phyloP scores from a whole-genome alignment of 2,113 vertebrate species.

The Hypanus sabinus region DNA sequence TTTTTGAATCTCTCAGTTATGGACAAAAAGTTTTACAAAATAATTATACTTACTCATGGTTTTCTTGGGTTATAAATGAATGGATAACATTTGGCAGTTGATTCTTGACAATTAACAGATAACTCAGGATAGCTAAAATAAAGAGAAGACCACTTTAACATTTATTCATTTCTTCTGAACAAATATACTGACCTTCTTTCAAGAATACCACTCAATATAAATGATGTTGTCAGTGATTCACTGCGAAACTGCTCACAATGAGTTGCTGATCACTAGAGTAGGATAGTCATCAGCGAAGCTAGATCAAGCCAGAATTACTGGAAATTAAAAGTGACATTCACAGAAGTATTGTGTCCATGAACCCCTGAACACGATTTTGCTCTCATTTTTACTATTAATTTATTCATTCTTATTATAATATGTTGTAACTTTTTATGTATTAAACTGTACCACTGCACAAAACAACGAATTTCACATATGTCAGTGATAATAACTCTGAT shows the following conservation, averaged over 20 bases:
- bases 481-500: no score
- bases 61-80: conserved; percentile 52
- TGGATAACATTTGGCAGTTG: conserved; percentile 89
- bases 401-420: no score
- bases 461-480: no score
- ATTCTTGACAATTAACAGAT: conserved; percentile 93
- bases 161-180: not conserved
- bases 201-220: not conserved
- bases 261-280: not conserved
- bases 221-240: not conserved
- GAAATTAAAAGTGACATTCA: not conserved
- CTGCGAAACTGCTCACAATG: not conserved
- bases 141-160: not conserved
- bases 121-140: conserved; percentile 83
- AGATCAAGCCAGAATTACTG: not conserved
- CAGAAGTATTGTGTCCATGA: not conserved
- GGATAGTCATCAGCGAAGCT: not conserved
- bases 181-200: not conserved
- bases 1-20: not conserved
- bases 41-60: conserved; percentile 25
- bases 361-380: no score
- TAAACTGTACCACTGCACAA: no score
- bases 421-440: no score
- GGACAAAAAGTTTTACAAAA: not conserved
- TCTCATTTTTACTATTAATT: no score